Percentiles rank a stretch among this genome's conserved stretches.
Conservation (phyloP, 2,797 vertebrate species). For the Glossophaga mutica region DNA sequence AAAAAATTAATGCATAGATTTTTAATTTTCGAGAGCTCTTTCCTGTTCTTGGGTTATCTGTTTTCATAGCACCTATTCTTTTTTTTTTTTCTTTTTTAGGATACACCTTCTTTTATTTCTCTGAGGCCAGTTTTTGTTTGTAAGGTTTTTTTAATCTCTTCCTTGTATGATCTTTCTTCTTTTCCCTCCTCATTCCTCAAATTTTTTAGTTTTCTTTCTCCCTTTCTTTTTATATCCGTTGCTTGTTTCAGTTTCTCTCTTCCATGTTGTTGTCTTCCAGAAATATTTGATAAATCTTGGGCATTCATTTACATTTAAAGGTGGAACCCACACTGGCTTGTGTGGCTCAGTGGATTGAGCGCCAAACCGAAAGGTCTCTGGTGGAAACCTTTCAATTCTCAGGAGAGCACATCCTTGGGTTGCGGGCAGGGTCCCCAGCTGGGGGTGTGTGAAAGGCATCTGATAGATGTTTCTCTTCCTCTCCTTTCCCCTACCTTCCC, state of each 20-base stretch:
- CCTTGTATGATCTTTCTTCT: background rate
- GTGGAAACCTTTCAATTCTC: no score
- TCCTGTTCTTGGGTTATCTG: background rate
- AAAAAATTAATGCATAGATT: background rate
- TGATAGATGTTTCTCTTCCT: no score
- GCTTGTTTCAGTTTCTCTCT: background rate
- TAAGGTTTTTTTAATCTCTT: background rate
- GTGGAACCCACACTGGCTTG: background rate
- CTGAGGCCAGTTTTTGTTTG: background rate
- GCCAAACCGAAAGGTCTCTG: no score
- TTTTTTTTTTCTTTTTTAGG: background rate
- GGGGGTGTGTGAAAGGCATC: no score
- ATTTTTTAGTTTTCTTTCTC: background rate
- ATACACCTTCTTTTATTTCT: background rate
- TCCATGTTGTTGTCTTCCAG: background rate
- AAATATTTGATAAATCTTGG: background rate
- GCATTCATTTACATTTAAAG: background rate
- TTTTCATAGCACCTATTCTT: background rate
- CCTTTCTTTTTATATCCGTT: background rate
- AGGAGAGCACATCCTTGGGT: no score
- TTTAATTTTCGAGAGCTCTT: background rate
- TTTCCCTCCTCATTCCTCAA: background rate
- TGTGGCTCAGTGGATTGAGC: no score
- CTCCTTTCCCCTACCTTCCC: no score
- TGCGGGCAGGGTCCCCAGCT: no score